These are phyloP conservation scores for Glyptemys insculpta DNA, from an alignment of 2,797 vertebrate species.

Conservation along the genomic window DNA sequence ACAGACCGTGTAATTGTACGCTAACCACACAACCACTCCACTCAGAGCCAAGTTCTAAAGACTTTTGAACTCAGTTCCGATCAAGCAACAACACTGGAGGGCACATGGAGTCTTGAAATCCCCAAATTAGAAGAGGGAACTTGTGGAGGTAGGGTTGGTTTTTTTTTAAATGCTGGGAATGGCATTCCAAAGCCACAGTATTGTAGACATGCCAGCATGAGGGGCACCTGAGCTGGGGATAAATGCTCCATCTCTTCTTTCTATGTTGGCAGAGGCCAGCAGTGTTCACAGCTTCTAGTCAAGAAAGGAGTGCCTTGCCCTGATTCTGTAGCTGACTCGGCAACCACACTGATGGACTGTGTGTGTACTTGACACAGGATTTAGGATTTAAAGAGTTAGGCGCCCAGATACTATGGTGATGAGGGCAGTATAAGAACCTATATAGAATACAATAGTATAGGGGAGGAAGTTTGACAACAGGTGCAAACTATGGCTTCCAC, in stretches of 20 bases:
- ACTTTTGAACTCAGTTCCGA: neutral
- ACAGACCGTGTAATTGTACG: neutral
- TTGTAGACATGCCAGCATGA: neutral
- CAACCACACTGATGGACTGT: neutral
- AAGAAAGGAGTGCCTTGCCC: neutral
- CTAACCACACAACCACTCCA: neutral
- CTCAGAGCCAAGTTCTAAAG: neutral
- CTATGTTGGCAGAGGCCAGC: neutral
- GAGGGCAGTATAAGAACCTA: neutral
- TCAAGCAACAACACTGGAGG: neutral
- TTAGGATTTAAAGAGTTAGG: neutral
- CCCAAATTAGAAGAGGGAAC: neutral
- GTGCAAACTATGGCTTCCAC: neutral
- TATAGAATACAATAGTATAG: neutral
- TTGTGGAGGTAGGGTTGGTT: neutral
- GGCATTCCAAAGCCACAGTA: neutral
- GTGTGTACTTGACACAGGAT: neutral
- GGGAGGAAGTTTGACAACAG: neutral
- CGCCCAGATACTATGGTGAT: neutral
- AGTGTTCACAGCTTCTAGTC: neutral
- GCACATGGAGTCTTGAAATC: accelerated
- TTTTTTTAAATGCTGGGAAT: neutral
- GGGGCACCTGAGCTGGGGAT: neutral
- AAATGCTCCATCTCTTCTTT: neutral
- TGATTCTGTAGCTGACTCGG: accelerated